Evolutionary conservation across 2,888 invertebrate species (phyloP), one percentile per base, ranked within the genome.

Genomic region (Panopea generosa): DNA sequence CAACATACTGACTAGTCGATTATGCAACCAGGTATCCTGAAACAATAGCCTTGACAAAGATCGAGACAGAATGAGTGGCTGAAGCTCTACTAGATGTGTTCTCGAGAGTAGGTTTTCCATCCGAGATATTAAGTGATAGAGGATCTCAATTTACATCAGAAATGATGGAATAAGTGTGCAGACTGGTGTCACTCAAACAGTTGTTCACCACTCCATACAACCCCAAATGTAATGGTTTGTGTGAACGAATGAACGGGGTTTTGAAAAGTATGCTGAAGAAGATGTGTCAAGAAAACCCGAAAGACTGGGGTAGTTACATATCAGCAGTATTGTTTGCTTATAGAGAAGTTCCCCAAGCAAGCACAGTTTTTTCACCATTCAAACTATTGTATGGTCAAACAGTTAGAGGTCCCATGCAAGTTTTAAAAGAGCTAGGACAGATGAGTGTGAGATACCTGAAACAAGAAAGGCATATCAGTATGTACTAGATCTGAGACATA

Each of bases 251-350:
- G 33, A 85, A 86, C 60, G 70, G 78, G 0, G 77, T 69, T 11
- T 40, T 57, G 38, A 57, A 57, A 22, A 40, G 38, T n/a, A 29
- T 29, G 47, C 40, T 57, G 38, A 57, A 57, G 9, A 57, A 57
- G 40, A 57, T 57, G 40, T 57, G 57, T n/a, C 57, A 57, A 22
- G 57, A 40, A 16, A 55, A n/a, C 11, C 27, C 67, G 27, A 61
- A 71, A n/a, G 65, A 83, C 24, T 83, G 84, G 83, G 83, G 85
- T 52, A 50, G 70, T 29, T 82, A 73, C 53, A 24, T 82, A 14
- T n/a, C 68, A 38, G 49, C 75, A 11, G 7, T 43, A n/a, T n/a
- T 83, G 40, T 84, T 83, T 65, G 81, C 76, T 2, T 82, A 82
- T 18, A 53, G 78, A 20, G 84, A 79, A 57, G 74, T 69, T 1